Evolutionary conservation across 2,888 invertebrate species (phyloP).

Genomic region (Elgonia sp.): DNA sequence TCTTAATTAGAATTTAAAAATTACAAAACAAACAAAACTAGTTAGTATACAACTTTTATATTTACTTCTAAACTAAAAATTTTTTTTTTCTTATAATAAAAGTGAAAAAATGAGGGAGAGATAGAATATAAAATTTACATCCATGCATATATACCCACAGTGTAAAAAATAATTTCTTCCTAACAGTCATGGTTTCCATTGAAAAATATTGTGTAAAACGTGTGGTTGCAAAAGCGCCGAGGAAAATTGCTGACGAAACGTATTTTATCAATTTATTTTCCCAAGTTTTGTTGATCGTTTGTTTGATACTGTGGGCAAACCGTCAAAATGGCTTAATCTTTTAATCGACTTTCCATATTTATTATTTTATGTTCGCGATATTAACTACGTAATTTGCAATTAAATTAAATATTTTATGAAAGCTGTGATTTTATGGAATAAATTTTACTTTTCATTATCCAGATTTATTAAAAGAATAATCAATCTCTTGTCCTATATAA

Average conservation of each 20-base stretch:
- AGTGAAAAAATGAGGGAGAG: no score
- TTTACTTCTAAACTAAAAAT: no score
- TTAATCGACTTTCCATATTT: constrained; percentile 42
- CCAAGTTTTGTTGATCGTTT: constrained; percentile 38
- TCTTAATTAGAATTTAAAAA: no score
- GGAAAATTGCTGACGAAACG: constrained; percentile 48
- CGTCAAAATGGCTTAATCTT: constrained; percentile 31
- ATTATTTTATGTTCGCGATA: not conserved
- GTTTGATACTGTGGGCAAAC: constrained; percentile 17
- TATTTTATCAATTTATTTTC: constrained; percentile 48
- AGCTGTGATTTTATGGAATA: not conserved
- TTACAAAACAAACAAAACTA: no score
- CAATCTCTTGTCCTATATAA: no score
- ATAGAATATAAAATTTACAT: no score
- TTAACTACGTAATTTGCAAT: not conserved
- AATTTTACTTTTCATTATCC: not conserved
- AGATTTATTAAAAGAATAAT: no score
- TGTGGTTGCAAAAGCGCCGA: constrained; percentile 31
- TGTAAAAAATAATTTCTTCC: not conserved
- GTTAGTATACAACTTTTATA: no score
- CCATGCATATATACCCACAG: no score
- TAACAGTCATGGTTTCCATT: constrained; percentile 2
- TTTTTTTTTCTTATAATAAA: no score
- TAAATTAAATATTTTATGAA: not conserved
- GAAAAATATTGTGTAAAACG: constrained; percentile 31